A percentile compares a stretch with the other conserved stretches of the same genome.
Evolutionary conservation across 2,113 vertebrate genomes (phyloP).

Genomic region (Elephas maximus): DNA sequence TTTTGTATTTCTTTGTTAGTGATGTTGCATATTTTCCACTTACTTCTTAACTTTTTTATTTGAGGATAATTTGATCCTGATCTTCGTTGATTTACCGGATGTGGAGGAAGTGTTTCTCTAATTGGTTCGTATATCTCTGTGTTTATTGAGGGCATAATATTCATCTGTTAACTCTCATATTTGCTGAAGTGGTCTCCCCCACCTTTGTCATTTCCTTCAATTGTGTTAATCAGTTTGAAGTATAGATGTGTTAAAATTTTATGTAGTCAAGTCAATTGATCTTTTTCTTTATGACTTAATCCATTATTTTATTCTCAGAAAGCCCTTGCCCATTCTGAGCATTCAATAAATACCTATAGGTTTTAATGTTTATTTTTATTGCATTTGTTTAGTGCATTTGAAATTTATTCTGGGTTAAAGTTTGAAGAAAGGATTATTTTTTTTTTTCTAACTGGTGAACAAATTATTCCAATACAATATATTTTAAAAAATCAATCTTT

Average conservation of each 20-base stretch:
- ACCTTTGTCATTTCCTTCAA: neutral
- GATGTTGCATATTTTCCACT: neutral
- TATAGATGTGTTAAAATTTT: neutral
- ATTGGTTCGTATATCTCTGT: neutral
- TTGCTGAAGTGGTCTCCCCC: neutral
- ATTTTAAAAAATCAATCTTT: neutral
- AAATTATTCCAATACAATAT: neutral
- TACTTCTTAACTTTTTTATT: neutral
- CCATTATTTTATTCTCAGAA: neutral
- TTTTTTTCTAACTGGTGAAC: neutral
- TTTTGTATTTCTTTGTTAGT: neutral
- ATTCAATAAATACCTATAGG: neutral
- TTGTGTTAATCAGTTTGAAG: neutral
- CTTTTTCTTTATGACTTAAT: conserved; percentile 4
- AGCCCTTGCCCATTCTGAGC: neutral
- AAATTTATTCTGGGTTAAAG: neutral
- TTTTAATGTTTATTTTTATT: conserved; percentile 23
- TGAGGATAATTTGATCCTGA: neutral
- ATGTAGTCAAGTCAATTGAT: neutral
- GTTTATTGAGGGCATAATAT: neutral
- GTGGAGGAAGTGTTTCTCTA: neutral
- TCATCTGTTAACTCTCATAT: neutral
- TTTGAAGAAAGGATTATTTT: neutral
- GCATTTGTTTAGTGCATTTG: neutral
- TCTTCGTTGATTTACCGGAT: neutral